Evolutionary conservation across 2,888 invertebrate genomes (phyloP), one percentile per base, ranked within the genome.

Genomic region (Masnerella sp.): DNA sequence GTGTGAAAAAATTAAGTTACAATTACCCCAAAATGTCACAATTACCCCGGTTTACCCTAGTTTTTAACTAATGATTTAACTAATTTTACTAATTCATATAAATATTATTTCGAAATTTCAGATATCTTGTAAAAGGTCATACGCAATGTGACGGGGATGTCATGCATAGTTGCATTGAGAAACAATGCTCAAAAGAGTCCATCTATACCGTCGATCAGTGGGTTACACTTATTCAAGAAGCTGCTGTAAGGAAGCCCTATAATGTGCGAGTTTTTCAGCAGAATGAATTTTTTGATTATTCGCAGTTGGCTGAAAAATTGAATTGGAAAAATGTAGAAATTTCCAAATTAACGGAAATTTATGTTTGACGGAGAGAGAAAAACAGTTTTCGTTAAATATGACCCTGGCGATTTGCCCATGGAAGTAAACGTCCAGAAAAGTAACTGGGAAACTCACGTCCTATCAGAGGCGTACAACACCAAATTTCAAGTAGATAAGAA

Each of bases 121-220:
- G 12, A 5, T 42, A 18, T 42, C 42, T 25, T 25, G 14, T 25
- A 2, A 43, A 25, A 43, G 25, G 43, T 2, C 22, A 43, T 12
- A 25, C 22, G 3, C 43, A 43, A 43, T 43, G 25, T 7, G 43
- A 25, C 12, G 25, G 22, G 7, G 43, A 43, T n/a, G 25, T 25
- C 2, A 43, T 43, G 43, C 43, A 43, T n/a, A 43, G 43, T 25
- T 22, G 25, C 9, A 43, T 43, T 25, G 43, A 43, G 12, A 43
- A 17, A 25, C 2, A 2, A 8, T 43, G 43, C 12, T 2, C 12
- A 25, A 7, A 2, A 11, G 5, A 25, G 14, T 11, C 3, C 2
- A 43, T 43, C 25, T 43, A 43, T 12, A 25, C 43, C n/a, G 25
- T 43, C 2, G 25, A 43, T 3, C 7, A 43, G 12, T 43, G 12